Evolutionary conservation across 2,113 vertebrate species (phyloP), one percentile per base, ranked within the genome.

Genomic region (Columbina picui): DNA sequence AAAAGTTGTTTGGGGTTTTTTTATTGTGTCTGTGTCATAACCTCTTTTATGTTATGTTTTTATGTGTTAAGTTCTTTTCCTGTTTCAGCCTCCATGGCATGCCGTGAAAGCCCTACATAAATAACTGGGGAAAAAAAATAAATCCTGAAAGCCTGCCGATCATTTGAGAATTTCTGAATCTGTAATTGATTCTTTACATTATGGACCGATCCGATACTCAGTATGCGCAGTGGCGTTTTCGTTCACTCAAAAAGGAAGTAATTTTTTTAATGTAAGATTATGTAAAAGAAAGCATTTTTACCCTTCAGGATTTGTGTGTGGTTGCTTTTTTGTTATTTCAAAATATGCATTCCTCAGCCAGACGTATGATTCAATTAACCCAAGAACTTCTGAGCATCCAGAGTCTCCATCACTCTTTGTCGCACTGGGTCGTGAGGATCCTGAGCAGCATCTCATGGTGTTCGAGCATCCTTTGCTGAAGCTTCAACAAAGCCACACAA

Each of bases 1-100:
- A 91, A 96, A 97, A 93, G 68, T 78, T 83, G 41, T 18, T 84
- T 90, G 4, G 36, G 9, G 2, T 0, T 4, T 73, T 90, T 75
- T 57, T 74, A 55, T 32, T 67, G 27, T 84, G 41, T 96, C 94
- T 87, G 69, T 96, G 89, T 95, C 92, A 63, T 84, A 96, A 96
- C 93, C 87, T 94, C 82, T 93, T 91, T 87, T 68, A 86, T 91
- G 27, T 84, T 81, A 25, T 3, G 12, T 56, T 96, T 95, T 88
- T 95, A 64, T 91, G 61, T 84, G 96, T 88, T 70, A 92, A 78
- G 29, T 56, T 94, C 65, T 87, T 88, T 91, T 39, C 38, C 36
- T 77, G n/a, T 88, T 90, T 84, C 77, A 69, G 41, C 95, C 57
- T 90, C 90, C 18, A 39, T 65, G 87, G 47, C 50, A 63, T 93